These are phyloP conservation scores for Acrocephalus scirpaceus DNA, from an alignment of 2,797 vertebrate genomes.

Conservation along the genomic window DNA sequence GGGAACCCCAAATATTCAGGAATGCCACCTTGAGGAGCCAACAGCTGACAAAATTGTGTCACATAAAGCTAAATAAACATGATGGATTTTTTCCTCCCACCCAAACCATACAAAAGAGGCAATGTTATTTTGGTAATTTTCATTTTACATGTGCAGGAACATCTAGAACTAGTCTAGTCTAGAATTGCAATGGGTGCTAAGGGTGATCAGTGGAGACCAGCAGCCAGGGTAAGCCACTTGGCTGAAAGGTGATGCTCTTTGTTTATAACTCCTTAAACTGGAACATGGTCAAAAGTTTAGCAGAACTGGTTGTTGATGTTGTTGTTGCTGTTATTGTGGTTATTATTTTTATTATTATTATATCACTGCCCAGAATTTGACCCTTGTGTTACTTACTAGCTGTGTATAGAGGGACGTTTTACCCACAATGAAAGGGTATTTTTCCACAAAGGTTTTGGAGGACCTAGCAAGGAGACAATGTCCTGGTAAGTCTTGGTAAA, in stretches of 20 bases:
- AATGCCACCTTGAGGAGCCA: background rate
- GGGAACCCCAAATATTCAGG: background rate
- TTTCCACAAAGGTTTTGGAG: background rate
- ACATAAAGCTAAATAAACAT: background rate
- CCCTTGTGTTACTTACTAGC: background rate
- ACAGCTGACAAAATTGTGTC: background rate
- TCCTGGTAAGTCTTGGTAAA: background rate
- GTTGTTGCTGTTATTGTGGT: accelerated
- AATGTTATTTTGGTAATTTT: background rate
- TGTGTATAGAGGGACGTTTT: background rate
- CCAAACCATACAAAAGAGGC: background rate
- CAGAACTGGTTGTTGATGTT: background rate
- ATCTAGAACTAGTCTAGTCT: background rate
- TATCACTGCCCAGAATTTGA: background rate
- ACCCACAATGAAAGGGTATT: background rate
- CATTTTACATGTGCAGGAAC: background rate
- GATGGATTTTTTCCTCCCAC: background rate
- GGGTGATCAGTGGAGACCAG: background rate
- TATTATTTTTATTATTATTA: background rate
- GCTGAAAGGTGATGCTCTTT: background rate
- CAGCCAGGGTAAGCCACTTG: background rate
- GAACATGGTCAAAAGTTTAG: background rate
- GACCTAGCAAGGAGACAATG: background rate
- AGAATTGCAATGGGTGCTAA: background rate
- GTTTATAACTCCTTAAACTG: background rate